A percentile compares a stretch with the other conserved stretches of the same genome.
Evolutionary conservation across 2,113 vertebrate species (phyloP).

Genomic region (Myotis davidii): DNA sequence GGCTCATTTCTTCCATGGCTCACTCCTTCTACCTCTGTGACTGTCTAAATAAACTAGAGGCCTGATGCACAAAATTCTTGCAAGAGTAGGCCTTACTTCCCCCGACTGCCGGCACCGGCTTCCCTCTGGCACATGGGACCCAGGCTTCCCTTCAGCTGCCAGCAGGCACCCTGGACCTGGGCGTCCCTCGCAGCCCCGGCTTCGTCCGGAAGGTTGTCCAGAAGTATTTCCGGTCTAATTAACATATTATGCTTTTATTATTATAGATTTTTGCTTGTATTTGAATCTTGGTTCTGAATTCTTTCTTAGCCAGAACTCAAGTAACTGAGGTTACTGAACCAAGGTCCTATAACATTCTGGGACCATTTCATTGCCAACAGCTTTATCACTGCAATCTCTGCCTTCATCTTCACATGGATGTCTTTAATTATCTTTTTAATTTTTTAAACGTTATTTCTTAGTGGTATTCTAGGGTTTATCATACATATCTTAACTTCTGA

Average conservation of each 20-base stretch:
- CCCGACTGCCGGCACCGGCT: no score
- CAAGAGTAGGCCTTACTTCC: no score
- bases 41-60: background rate
- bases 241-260: no score
- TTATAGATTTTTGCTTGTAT: background rate
- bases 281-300: background rate
- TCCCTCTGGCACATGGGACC: no score
- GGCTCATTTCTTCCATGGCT: background rate
- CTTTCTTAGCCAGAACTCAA: background rate
- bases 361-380: background rate
- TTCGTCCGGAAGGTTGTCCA: no score
- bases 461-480: background rate
- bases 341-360: background rate
- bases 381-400: background rate
- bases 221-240: no score
- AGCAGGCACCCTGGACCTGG: no score
- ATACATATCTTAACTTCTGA: background rate
- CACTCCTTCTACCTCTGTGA: background rate
- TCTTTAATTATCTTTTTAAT: background rate
- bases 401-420: background rate
- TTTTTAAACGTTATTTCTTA: background rate
- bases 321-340: background rate
- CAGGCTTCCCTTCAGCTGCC: no score
- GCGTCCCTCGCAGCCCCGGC: no score
- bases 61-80: no score